Conservation (phyloP, 2,888 invertebrate species). For the Luffia ferchaultella region DNA sequence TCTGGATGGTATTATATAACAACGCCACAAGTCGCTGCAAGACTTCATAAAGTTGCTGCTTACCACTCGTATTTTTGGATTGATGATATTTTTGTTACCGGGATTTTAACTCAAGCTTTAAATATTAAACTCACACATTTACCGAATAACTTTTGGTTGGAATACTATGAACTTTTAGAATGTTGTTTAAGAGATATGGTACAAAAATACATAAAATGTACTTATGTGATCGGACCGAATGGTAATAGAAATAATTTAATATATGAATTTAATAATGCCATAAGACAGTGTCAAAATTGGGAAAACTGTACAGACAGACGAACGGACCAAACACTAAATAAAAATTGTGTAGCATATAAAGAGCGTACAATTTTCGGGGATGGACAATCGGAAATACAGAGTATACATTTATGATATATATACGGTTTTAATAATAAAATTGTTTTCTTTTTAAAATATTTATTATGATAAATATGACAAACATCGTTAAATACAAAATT, state of each 20-base stretch:
- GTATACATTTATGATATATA: conserved; percentile 3
- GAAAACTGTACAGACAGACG: conserved; percentile 59
- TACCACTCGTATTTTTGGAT: conserved; percentile 86
- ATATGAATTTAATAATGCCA: conserved; percentile 69
- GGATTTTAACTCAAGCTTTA: conserved; percentile 71
- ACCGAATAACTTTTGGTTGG: conserved; percentile 68
- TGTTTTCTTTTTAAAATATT: no score
- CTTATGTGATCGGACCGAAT: conserved; percentile 78
- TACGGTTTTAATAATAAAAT: no score
- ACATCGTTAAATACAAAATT: no score
- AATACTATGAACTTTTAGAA: conserved; percentile 74
- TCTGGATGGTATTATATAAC: conserved; percentile 89
- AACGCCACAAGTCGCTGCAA: conserved; percentile 68
- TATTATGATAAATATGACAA: no score
- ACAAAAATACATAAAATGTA: conserved; percentile 67
- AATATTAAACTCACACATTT: conserved; percentile 66
- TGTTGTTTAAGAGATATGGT: conserved; percentile 75
- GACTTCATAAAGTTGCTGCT: conserved; percentile 62
- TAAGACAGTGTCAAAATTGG: conserved; percentile 62
- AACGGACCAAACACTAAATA: conserved; percentile 51
- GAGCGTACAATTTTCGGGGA: conserved; percentile 35
- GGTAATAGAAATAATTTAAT: conserved; percentile 78
- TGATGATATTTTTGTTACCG: conserved; percentile 88
- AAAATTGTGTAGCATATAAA: conserved; percentile 66
- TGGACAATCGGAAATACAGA: conserved; percentile 20